A percentile compares a stretch with the other conserved stretches of the same genome.
Conservation (phyloP, 2,888 invertebrate species). For the Protophormia terraenovae region DNA sequence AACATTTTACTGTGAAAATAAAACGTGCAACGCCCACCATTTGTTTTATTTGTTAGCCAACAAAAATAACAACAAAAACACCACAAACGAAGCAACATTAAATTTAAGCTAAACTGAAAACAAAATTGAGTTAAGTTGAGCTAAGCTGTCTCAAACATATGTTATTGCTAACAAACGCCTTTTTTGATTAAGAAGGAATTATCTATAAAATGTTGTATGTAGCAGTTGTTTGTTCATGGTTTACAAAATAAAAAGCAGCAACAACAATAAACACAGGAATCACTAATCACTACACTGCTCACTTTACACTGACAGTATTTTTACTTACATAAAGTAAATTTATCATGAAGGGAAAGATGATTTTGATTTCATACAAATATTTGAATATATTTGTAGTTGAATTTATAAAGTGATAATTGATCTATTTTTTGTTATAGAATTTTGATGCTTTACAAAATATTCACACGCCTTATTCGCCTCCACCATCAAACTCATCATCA, state of each 20-base stretch:
- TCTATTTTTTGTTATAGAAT: slow-evolving; percentile 29
- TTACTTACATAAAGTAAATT: slow-evolving; percentile 44
- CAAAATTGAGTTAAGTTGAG: slow-evolving; percentile 3
- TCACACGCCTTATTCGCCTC: slow-evolving; percentile 57
- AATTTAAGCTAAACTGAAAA: slow-evolving; percentile 10
- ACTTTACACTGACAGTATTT: slow-evolving; percentile 40
- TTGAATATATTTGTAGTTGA: not conserved
- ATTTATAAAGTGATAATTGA: slow-evolving; percentile 63
- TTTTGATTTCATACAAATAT: not conserved
- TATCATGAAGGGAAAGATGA: not conserved
- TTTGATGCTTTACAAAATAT: slow-evolving; percentile 50
- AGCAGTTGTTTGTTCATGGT: not conserved
- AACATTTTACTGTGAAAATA: slow-evolving; percentile 73
- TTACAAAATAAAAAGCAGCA: not conserved
- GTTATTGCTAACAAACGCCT: slow-evolving; percentile 32
- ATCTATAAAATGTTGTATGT: too few species aligned
- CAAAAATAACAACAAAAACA: slow-evolving; percentile 9
- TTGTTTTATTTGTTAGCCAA: slow-evolving; percentile 60
- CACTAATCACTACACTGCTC: slow-evolving; percentile 51
- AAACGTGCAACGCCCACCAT: slow-evolving; percentile 65
- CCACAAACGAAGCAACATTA: slow-evolving; percentile 7
- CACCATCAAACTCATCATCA: not conserved
- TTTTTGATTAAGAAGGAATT: slow-evolving; percentile 12
- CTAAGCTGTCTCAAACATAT: slow-evolving; percentile 47
- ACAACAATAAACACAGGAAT: slow-evolving; percentile 12